Evolutionary conservation across 2,797 vertebrate species (phyloP), one percentile per base, ranked within the genome.

Genomic region (Natrix natrix): DNA sequence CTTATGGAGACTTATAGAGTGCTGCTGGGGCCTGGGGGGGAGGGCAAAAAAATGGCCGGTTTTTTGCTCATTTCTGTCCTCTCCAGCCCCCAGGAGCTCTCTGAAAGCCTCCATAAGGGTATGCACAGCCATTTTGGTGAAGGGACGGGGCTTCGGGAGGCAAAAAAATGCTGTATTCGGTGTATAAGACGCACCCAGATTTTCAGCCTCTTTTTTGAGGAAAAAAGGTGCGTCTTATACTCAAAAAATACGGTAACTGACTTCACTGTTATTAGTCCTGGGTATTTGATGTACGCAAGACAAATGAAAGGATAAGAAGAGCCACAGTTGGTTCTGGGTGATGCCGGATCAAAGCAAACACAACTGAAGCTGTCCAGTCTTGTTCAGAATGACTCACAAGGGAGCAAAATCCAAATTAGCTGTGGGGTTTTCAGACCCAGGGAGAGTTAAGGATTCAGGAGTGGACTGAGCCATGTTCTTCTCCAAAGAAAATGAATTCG

Each of bases 401-500:
- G 93, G 56, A 95, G 55, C 52, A 95, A 95, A 86, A 91, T 91
- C 57, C 91, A 91, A 94, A 92, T 97, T 95, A 96, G 61, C 92
- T 92, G 90, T 95, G 90, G 94, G 52, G 56, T 28, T 97, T 96
- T 66, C 94, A 94, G 94, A 95, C 93, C 94, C 90, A 92, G 95
- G 96, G 88, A 90, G 96, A 92, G 93, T 92, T 97, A 86, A 91
- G 54, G 91, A 94, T 94, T 96, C 93, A 89, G 92, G 93, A 59
- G 0, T 92, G 59, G 92, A 92, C 93, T 95, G 90, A 97, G 95
- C 95, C 95, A 93, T 94, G 94, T 95, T 97, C 87, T 96, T 96
- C 94, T 97, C 96, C 95, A 96, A 96, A 96, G 95, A 96, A 90
- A 96, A 96, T 95, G 90, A 95, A 94, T 93, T 83, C 92, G 96